Percentiles rank a stretch among this genome's conserved stretches.
Conservation (phyloP, 2,113 vertebrate genomes). For the Peromyscus californicus region DNA sequence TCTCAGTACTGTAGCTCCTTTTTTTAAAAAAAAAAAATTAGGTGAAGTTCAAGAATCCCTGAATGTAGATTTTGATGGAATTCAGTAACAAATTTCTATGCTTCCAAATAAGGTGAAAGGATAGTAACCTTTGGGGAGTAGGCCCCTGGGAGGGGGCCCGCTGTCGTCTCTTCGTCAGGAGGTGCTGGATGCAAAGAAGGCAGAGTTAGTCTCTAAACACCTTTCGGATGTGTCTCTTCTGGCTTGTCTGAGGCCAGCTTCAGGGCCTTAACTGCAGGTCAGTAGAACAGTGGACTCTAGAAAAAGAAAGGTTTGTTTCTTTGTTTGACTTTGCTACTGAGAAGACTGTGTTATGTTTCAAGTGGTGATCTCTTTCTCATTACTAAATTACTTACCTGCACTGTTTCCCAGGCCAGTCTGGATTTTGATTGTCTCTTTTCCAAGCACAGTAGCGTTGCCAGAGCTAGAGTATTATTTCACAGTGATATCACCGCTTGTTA, state of each 20-base stretch:
- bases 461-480: slow-evolving; percentile 73
- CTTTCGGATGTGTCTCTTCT: slow-evolving; percentile 35
- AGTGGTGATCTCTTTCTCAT: slow-evolving; percentile 73
- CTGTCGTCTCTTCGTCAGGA: slow-evolving; percentile 34
- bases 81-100: slow-evolving; percentile 36
- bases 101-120: slow-evolving; percentile 33
- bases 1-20: slow-evolving; percentile 6
- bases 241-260: slow-evolving; percentile 45
- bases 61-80: slow-evolving; percentile 28
- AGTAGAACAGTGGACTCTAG: slow-evolving; percentile 36
- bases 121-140: not conserved
- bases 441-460: slow-evolving; percentile 69
- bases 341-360: slow-evolving; percentile 74
- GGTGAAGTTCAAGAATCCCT: slow-evolving; percentile 44
- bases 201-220: not conserved
- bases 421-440: slow-evolving; percentile 84
- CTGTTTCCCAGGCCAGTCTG: slow-evolving; percentile 80
- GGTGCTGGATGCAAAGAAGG: slow-evolving; percentile 44
- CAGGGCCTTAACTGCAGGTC: not conserved
- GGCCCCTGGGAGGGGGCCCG: not conserved
- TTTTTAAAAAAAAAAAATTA: not conserved
- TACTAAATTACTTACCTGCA: slow-evolving; percentile 74
- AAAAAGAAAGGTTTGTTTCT: slow-evolving; percentile 66
- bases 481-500: slow-evolving; percentile 74
- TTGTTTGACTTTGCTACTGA: slow-evolving; percentile 72